Evolutionary conservation across 2,797 vertebrate species (phyloP), one percentile per base, ranked within the genome.

Genomic region (Pitangus sulphuratus): DNA sequence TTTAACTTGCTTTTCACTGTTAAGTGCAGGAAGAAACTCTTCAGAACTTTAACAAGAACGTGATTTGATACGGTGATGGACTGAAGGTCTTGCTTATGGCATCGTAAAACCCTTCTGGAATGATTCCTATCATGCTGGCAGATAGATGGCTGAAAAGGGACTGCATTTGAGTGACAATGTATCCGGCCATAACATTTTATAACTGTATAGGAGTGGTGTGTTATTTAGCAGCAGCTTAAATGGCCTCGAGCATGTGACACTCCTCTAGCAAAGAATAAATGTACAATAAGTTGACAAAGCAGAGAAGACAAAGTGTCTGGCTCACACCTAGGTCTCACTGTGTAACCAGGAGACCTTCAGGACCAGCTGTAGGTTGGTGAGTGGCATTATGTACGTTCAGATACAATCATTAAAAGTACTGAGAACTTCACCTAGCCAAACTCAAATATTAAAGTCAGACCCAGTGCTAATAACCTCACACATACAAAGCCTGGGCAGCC

Each of bases 1-100:
- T 84, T 94, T 89, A 87, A 89, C 64, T 80, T 77, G 25, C 25
- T 91, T 91, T 87, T 83, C 35, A 61, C 25, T 72, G 42, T 26
- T 1, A 86, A 87, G 39, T 75, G 37, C n/a, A 39, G 61, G 54
- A 84, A 56, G 79, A 68, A 90, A 81, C 57, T 85, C 44, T 64
- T 37, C 1, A 1, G 51, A 60, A 64, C 75, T 95, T 91, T 84
- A 72, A 71, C 48, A 91, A 57, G 75, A 89, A 93, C 47, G 53
- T 30, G 69, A 57, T 95, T 86, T 79, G 93, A 88, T 66, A 65
- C n/a, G 37, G 15, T 30, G 69, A 35, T 33, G 37, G 48, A 42
- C 54, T 75, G 85, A 83, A 93, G 45, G 69, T 88, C 65, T 81
- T 0, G 3, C 69, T 66, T 71, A 40, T 1, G 39, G 84, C 66